Evolutionary conservation across 64 coral and sea anemone species (phyloP).

Genomic region (Actinia equina): DNA sequence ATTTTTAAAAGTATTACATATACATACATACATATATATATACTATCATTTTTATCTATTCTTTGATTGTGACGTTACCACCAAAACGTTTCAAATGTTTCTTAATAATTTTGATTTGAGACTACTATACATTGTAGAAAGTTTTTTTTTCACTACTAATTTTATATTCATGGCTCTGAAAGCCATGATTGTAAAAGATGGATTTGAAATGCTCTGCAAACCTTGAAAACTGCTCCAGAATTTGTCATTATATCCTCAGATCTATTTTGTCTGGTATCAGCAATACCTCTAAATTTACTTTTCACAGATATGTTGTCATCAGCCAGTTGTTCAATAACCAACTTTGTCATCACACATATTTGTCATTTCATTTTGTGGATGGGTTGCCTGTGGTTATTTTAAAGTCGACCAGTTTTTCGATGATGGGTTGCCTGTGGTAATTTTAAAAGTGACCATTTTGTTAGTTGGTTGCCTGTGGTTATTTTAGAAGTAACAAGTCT

Average conservation of each 20-base stretch:
- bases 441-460: too few species aligned
- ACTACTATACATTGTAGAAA: constrained; percentile 1
- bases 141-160: background rate
- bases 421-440: too few species aligned
- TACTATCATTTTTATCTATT: background rate
- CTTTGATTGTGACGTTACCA: too few species aligned
- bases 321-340: background rate
- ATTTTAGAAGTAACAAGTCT: background rate
- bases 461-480: too few species aligned
- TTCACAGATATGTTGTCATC: background rate
- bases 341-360: background rate
- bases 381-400: too few species aligned
- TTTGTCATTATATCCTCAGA: background rate
- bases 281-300: background rate
- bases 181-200: too few species aligned
- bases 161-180: background rate
- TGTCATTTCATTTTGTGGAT: constrained; percentile 27
- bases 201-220: background rate
- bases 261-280: background rate
- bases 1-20: constrained; percentile 1
- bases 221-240: background rate
- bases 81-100: background rate
- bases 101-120: background rate
- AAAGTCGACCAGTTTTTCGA: too few species aligned
- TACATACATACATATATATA: background rate